phyloP scores from a whole-genome alignment of 1,140 invertebrate species.

The Listronotus bonariensis region DNA sequence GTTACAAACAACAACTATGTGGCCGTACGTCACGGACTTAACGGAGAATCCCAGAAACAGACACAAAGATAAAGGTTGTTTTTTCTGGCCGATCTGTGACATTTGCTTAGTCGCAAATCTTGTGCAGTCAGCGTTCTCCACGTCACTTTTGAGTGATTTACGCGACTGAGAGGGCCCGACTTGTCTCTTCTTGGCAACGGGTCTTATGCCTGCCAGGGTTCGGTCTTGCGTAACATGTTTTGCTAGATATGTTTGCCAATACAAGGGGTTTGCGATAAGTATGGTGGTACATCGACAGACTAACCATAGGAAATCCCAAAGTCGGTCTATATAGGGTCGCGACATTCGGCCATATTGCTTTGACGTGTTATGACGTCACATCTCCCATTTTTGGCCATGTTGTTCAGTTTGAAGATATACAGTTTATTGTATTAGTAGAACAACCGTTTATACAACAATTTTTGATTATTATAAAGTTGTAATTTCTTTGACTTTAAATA shows the following conservation, averaged over 20 bases:
- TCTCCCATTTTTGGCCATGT: too few relatives aligned
- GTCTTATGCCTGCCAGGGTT: conserved; percentile 4
- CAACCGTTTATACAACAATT: too few relatives aligned
- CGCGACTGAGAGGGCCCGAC: conserved; percentile 37
- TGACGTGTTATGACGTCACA: too few relatives aligned
- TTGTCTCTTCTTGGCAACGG: conserved; percentile 29
- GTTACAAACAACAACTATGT: conserved; percentile 31
- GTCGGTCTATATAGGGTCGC: too few relatives aligned
- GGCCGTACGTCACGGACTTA: conserved; percentile 31
- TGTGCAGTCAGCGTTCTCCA: conserved; percentile 52
- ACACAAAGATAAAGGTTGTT: conserved; percentile 43
- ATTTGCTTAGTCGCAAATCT: conserved; percentile 55
- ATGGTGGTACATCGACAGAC: too few relatives aligned
- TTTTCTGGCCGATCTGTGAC: conserved; percentile 51
- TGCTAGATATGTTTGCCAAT: conserved; percentile 12
- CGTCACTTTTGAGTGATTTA: conserved; percentile 53
- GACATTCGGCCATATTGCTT: too few relatives aligned
- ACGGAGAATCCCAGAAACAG: too few relatives aligned
- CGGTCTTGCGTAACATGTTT: conserved; percentile 17
- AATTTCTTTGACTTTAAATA: too few relatives aligned
- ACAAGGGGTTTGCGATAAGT: background rate
- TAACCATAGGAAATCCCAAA: too few relatives aligned
- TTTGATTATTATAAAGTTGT: too few relatives aligned
- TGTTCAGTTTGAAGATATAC: too few relatives aligned
- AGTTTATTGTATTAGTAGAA: too few relatives aligned